Evolutionary conservation across 2,113 vertebrate species (phyloP).

Genomic region (Reinhardtius hippoglossoides): DNA sequence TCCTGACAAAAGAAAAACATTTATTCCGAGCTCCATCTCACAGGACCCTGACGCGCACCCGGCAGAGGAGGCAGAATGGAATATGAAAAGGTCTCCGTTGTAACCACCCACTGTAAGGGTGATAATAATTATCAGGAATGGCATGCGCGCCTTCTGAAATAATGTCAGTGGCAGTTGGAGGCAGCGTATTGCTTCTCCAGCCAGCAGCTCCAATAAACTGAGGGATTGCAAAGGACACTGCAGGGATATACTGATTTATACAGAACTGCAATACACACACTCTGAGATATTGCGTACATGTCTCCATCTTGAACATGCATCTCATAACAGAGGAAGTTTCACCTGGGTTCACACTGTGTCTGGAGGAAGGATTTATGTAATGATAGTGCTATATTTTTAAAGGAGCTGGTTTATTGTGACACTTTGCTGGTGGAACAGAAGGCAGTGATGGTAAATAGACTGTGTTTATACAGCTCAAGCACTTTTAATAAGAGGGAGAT

Average conservation of each 20-base stretch:
- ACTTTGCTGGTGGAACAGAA: too few relatives aligned
- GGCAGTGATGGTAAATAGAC: too few relatives aligned
- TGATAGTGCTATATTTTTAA: too few relatives aligned
- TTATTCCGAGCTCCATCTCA: neutral
- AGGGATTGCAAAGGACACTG: neutral
- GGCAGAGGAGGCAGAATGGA: neutral
- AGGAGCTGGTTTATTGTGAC: too few relatives aligned
- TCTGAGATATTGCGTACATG: too few relatives aligned
- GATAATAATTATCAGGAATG: conserved; percentile 25
- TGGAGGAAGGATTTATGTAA: too few relatives aligned
- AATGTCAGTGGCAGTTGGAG: conserved; percentile 1
- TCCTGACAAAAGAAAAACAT: conserved; percentile 10
- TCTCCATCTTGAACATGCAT: neutral
- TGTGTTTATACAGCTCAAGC: too few relatives aligned
- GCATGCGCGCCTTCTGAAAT: conserved; percentile 7
- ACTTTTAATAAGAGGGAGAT: too few relatives aligned
- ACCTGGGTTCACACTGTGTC: neutral
- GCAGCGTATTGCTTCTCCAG: neutral
- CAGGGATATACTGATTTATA: neutral
- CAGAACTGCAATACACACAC: neutral
- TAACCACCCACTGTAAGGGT: conserved; percentile 1
- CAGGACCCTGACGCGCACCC: neutral
- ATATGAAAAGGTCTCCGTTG: conserved; percentile 26
- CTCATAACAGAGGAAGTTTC: neutral
- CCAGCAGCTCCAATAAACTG: neutral